phyloP scores from a whole-genome alignment of 2,113 vertebrate genomes.

The Xenopus laevis region DNA sequence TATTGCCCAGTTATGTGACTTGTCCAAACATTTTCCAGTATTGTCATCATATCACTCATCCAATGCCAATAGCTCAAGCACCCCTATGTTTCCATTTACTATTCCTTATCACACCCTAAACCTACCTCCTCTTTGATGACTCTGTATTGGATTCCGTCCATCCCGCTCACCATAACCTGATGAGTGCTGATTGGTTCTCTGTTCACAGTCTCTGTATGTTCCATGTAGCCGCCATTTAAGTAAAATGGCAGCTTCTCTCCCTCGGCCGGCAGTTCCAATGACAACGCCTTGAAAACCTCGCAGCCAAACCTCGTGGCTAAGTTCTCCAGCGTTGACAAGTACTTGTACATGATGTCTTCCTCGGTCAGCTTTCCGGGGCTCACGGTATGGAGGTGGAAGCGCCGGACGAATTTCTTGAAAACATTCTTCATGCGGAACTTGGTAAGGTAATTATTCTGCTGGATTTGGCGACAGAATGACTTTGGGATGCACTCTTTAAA shows the following conservation, averaged over 20 bases:
- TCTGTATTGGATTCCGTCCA: slow-evolving; percentile 76
- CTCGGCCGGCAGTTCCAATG: slow-evolving; percentile 58
- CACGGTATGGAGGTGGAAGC: slow-evolving; percentile 77
- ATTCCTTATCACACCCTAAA: no score
- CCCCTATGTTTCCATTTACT: no score
- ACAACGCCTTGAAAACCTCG: slow-evolving; percentile 61
- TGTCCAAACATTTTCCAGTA: no score
- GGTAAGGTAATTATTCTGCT: slow-evolving; percentile 70
- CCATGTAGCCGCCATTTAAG: slow-evolving; percentile 25
- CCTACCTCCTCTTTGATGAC: slow-evolving; percentile 3
- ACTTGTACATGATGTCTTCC: slow-evolving; percentile 83
- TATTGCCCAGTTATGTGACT: no score
- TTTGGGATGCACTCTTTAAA: slow-evolving; percentile 81
- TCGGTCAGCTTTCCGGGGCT: slow-evolving; percentile 57
- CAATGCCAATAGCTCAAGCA: no score
- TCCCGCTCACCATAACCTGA: slow-evolving; percentile 75
- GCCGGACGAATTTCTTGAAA: slow-evolving; percentile 73
- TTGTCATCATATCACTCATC: no score
- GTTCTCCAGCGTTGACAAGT: slow-evolving; percentile 81
- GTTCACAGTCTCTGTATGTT: neutral
- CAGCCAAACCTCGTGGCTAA: slow-evolving; percentile 71
- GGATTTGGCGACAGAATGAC: slow-evolving; percentile 77
- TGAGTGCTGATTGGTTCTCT: slow-evolving; percentile 50
- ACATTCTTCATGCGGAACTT: slow-evolving; percentile 71
- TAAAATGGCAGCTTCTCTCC: slow-evolving; percentile 55